Evolutionary conservation across 2,113 vertebrate genomes (phyloP), one percentile per base, ranked within the genome.

Genomic region (Ctenomys sociabilis): DNA sequence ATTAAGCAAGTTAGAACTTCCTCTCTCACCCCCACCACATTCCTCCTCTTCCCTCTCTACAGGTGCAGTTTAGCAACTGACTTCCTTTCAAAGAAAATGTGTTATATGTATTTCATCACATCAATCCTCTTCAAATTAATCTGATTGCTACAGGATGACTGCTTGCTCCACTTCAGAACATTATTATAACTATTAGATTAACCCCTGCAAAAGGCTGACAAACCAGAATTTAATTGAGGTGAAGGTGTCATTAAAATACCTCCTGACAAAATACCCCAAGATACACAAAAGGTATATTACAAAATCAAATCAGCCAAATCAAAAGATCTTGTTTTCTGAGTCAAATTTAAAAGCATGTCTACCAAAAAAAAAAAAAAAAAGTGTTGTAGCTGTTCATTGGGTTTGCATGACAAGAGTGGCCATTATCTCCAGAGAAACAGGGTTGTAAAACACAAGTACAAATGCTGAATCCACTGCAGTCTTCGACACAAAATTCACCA

Each of bases 371-470:
- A 96, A 86, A 85, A 70, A 87, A n/a, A 49, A 49, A 49, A 49
- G 7, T 49, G 10, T 49, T 10, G 49, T 49, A 49, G 49, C 49
- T 49, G 0, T 49, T 49, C n/a, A 81, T 83, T 88, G 26, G n/a
- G 49, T 93, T 85, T 92, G 1, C 0, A 26, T 61, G 80, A 96
- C 73, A 97, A 93, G 95, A 90, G 12, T 90, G 21, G 88, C 49
- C 81, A 96, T 91, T 96, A 96, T 92, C 96, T 93, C 95, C 96
- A 88, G 77, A 92, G 96, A 97, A 98, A 97, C 88, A 96, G 92
- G 89, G 88, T 85, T 68, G n/a, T 45, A 59, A 91, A 96, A 96
- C 32, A 91, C 43, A 96, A 96, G 97, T 14, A 11, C 26, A 89
- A 96, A 93, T 30, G 59, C 45, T 93, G 70, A 91, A 97, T 88